Evolutionary conservation across 35 echinoderm and acorn worm genomes (phyloP).

Genomic region (Heliocidaris erythrogramma): DNA sequence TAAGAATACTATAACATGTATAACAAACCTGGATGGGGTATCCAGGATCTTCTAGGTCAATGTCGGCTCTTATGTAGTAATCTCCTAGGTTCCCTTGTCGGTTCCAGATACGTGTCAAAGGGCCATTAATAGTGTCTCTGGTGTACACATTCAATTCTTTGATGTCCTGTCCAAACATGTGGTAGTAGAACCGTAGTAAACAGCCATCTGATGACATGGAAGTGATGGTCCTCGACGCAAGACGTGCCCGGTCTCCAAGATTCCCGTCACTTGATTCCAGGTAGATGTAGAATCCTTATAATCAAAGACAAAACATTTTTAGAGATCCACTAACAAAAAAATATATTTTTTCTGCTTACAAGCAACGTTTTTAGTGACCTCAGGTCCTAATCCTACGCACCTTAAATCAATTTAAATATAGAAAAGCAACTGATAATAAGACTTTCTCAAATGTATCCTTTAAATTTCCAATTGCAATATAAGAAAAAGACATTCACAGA

Average conservation of each 20-base stretch:
- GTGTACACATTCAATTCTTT: slow-evolving; percentile 80
- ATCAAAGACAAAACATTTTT: too few species aligned
- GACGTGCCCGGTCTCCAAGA: slow-evolving; percentile 64
- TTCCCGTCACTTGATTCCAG: slow-evolving; percentile 61
- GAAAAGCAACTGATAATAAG: too few species aligned
- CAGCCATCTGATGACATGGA: not conserved
- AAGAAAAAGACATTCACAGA: too few species aligned
- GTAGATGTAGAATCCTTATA: slow-evolving; percentile 61
- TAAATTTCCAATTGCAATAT: too few species aligned
- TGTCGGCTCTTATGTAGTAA: slow-evolving; percentile 74
- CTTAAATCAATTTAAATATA: too few species aligned
- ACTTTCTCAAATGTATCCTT: too few species aligned
- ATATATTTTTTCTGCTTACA: too few species aligned
- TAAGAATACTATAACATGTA: not conserved
- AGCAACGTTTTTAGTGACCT: too few species aligned
- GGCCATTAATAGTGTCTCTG: slow-evolving; percentile 74
- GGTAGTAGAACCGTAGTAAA: slow-evolving; percentile 78
- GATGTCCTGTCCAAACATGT: slow-evolving; percentile 86
- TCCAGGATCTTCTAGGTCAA: not conserved
- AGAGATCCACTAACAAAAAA: too few species aligned
- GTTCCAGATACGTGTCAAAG: slow-evolving; percentile 64
- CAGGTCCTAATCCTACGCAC: too few species aligned
- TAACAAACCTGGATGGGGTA: not conserved
- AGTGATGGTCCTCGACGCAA: slow-evolving; percentile 62
- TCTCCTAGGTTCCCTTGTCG: slow-evolving; percentile 77